Evolutionary conservation across 2,797 vertebrate genomes (phyloP), one percentile per base, ranked within the genome.

Genomic region (Tragopan temminckii): DNA sequence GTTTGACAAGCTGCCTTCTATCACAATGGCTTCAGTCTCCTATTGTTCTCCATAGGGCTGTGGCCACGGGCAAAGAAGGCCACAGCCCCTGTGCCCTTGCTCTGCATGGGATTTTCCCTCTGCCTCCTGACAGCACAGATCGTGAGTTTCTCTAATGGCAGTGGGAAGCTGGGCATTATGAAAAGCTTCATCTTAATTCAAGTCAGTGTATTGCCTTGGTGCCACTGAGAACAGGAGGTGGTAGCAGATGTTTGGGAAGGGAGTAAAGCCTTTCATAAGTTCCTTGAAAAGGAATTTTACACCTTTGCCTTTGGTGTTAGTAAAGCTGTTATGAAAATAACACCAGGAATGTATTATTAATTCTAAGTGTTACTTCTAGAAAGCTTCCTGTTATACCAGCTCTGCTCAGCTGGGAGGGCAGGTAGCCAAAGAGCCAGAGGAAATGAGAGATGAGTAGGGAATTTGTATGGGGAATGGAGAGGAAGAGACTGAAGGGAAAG

Each of bases 41-140:
- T 83, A 74, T 94, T 95, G 94, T 96, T 96, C 93, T 95, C 93
- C 77, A 14, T 84, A 82, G 87, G 75, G 45, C 85, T 84, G 89
- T 92, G 93, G 76, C 87, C 85, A 93, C 63, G 55, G 81, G 89
- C 76, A 87, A 82, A 83, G 95, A 36, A 91, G 92, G 89, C 85
- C 91, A 71, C 90, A 96, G 85, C 67, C 79, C 59, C 71, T 0
- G 4, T 96, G 93, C 81, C 88, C 81, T 96, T 81, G 74, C 93
- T 93, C 80, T 63, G 91, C 69, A 3, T 91, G 90, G 69, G 64
- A 69, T 82, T 94, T 89, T 81, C 89, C 67, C 80, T 95, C 88
- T 85, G 69, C 52, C 87, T 96, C 81, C 92, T 63, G 76, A 63
- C 52, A 85, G 87, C 76, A 87, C 80, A 87, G 92, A 57, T 70